Evolutionary conservation across 37 sponge, comb jelly and placozoan genomes (phyloP), one percentile per base, ranked within the genome.

Genomic region (Aplysina aerophoba): DNA sequence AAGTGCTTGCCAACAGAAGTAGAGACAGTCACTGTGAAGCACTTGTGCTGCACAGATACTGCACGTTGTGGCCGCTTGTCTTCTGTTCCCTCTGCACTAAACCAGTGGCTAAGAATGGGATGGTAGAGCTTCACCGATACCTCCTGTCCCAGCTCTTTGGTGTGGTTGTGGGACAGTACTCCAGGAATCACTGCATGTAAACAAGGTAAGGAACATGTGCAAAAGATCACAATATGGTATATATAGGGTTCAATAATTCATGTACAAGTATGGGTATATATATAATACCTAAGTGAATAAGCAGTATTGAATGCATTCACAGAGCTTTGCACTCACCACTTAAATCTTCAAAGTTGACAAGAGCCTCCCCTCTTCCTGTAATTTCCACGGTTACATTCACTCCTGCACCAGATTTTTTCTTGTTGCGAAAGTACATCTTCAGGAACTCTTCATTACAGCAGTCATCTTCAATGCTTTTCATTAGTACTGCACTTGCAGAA

Each of bases 361-460:
- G 59, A 50, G 85, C 89, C 53, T 85, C 60, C 58, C 81, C 85
- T 56, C 80, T 50, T 35, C 71, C 85, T 19, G 85, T 60, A 0
- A 89, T 13, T 15, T 59, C 33, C 31, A 89, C 57, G 17, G 33
- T 27, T 59, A 20, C 63, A 68, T 80, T 68, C 8, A 38, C 34
- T 20, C 89, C 73, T 53, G 68, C 85, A 71, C 89, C 81, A 68
- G 85, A 89, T 17, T 17, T 38, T 27, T 81, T 85, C 0, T 24
- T 17, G 35, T 59, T 80, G 14, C 54, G 39, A 65, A 89, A 89
- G 27, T 89, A 85, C 40, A 71, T 20, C n/a, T 36, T 55, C n/a
- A 89, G 56, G 41, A 69, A 66, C 0, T 89, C 85, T 58, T 85
- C 81, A 84, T 84, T 61, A 59, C 79, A 86, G 31, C 31, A 22